These are phyloP conservation scores for Antechinus stuartii DNA, from an alignment of 2,113 vertebrate genomes.

Conservation along the genomic window DNA sequence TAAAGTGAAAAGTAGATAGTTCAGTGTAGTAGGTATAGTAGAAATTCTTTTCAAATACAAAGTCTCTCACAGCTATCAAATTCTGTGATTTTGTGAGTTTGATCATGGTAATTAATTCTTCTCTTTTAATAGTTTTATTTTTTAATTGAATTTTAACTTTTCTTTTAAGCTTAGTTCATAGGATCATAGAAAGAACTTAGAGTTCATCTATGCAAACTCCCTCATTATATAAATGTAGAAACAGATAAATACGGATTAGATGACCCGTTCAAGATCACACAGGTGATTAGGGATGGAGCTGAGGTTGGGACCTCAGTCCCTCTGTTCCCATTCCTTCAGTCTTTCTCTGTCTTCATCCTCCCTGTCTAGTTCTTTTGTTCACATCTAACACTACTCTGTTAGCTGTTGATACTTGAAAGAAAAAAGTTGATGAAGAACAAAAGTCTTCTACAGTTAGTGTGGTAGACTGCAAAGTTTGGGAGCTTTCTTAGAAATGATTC, in stretches of 20 bases:
- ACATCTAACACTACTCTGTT: constrained; percentile 35
- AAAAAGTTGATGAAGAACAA: not conserved
- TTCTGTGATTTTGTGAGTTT: not conserved
- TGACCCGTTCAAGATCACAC: not conserved
- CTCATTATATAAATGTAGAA: not conserved
- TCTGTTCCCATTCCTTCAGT: not conserved
- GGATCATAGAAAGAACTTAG: not conserved
- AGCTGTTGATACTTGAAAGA: constrained; percentile 25
- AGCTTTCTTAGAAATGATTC: constrained; percentile 58
- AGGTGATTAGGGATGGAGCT: not conserved
- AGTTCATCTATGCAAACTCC: not conserved
- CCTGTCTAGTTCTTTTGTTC: constrained; percentile 33
- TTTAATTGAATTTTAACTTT: not conserved
- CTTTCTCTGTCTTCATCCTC: not conserved
- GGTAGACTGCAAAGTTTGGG: constrained; percentile 56
- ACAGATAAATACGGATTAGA: not conserved
- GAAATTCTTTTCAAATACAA: not conserved
- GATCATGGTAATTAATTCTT: not conserved
- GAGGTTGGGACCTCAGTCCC: not conserved
- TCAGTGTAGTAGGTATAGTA: no score
- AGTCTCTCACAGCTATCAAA: not conserved
- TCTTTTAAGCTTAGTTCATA: not conserved
- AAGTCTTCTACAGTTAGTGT: constrained; percentile 40
- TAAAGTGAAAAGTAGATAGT: not conserved
- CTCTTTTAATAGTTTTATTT: not conserved